These are phyloP conservation scores for Diadegma fenestrale DNA, from an alignment of 2,888 invertebrate genomes.

Conservation along the genomic window DNA sequence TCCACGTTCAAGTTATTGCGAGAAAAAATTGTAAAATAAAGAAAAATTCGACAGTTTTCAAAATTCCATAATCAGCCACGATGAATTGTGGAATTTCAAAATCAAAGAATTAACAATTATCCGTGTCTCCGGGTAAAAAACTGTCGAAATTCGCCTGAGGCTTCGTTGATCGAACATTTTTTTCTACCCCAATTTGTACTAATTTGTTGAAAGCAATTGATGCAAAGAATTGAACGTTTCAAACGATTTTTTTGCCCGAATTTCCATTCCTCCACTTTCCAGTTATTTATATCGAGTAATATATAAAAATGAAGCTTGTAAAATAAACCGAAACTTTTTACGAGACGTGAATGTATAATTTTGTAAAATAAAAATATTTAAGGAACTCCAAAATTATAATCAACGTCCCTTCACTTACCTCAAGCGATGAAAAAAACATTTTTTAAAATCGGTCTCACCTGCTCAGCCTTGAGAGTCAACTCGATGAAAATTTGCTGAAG, in stretches of 20 bases:
- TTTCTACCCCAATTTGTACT: background rate
- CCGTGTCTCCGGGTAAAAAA: background rate
- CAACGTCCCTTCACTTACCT: background rate
- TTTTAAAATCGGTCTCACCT: constrained; percentile 84
- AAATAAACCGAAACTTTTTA: background rate
- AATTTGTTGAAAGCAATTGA: background rate
- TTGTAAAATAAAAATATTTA: constrained; percentile 14
- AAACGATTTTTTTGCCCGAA: background rate
- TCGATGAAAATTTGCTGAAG: constrained; percentile 91
- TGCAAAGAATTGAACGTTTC: background rate
- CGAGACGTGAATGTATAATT: background rate
- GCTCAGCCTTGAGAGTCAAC: constrained; percentile 89
- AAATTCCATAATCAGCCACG: background rate
- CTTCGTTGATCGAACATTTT: background rate
- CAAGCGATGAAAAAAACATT: background rate
- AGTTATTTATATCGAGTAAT: constrained; percentile 60
- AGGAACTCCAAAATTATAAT: background rate
- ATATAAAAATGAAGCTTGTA: background rate
- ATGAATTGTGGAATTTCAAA: no score
- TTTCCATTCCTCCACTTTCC: background rate
- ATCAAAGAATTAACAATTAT: background rate
- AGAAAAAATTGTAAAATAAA: background rate
- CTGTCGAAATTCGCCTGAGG: background rate
- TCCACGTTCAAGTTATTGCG: background rate
- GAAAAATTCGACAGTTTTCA: background rate